These are phyloP conservation scores for Salvelinus fontinalis DNA, from an alignment of 2,113 vertebrate species.

Conservation along the genomic window DNA sequence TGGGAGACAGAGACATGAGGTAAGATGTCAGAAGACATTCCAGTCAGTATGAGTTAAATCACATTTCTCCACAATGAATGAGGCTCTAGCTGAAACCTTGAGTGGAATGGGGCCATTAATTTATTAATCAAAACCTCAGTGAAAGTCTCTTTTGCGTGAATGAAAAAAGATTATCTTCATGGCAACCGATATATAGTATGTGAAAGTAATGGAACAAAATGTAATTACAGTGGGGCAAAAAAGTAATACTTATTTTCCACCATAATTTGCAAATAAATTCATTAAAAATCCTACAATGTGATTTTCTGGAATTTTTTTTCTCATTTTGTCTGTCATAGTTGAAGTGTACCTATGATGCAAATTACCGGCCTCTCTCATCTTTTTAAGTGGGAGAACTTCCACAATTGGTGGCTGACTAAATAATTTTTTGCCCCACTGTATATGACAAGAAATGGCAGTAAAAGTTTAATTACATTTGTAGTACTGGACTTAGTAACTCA, in stretches of 20 bases:
- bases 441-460: background rate
- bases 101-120: background rate
- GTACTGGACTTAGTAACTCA: background rate
- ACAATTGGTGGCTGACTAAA: too few relatives aligned
- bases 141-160: background rate
- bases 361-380: too few relatives aligned
- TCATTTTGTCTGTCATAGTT: too few relatives aligned
- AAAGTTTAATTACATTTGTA: background rate
- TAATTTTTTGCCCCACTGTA: too few relatives aligned
- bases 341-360: too few relatives aligned
- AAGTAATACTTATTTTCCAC: too few relatives aligned
- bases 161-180: background rate
- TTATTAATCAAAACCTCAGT: background rate
- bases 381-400: too few relatives aligned
- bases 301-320: too few relatives aligned
- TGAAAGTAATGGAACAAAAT: background rate
- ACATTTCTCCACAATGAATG: background rate
- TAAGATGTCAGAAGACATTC: background rate
- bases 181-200: background rate
- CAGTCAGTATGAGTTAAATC: background rate
- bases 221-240: background rate
- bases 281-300: too few relatives aligned
- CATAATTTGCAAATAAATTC: too few relatives aligned
- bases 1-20: slow-evolving; percentile 10
- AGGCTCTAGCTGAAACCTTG: background rate